Evolutionary conservation across 2,797 vertebrate genomes (phyloP), one percentile per base, ranked within the genome.

Genomic region (Psittacula echo): DNA sequence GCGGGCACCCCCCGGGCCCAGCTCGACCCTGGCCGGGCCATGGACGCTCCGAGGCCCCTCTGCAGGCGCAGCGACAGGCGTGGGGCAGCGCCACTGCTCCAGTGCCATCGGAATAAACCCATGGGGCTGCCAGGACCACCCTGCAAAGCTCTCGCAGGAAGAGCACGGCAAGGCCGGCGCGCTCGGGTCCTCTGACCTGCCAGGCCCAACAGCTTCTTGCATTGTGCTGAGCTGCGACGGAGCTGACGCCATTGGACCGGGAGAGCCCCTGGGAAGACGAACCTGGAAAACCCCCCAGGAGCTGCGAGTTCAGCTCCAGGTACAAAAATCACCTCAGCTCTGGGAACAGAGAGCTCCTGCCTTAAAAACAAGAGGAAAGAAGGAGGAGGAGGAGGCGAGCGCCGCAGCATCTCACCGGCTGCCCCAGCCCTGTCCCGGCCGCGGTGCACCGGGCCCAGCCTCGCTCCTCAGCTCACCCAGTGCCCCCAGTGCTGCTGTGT

Each of bases 71-170:
- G 75, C 37, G 73, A 51, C 19, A 1, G 15, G 24, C 26, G 61
- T 44, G 80, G 86, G 80, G 65, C 75, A 32, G 65, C 0, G 20
- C 64, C 70, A 75, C 80, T 7, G 53, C 88, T 93, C 89, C 86
- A 95, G 96, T 97, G 97, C 96, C 95, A 96, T 96, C 86, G 89
- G 78, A 98, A 98, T 98, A 98, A 97, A 98, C 98, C 98, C 80
- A 77, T 79, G 18, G 81, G 84, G 87, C 68, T 72, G 89, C 50
- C 58, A 77, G 79, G 74, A 78, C 60, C 79, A 72, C 81, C 54
- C 19, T 76, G 66, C 48, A 65, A 13, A 71, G 72, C 50, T 75
- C 75, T 44, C 4, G 6, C 48, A 62, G 76, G 61, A 76, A 39
- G 45, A 72, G 71, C 11, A 5, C 16, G 2, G 11, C 62, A 1